These are phyloP conservation scores for Holothuria scabra DNA, from an alignment of 53 echinoderm and acorn worm genomes.

Conservation along the genomic window DNA sequence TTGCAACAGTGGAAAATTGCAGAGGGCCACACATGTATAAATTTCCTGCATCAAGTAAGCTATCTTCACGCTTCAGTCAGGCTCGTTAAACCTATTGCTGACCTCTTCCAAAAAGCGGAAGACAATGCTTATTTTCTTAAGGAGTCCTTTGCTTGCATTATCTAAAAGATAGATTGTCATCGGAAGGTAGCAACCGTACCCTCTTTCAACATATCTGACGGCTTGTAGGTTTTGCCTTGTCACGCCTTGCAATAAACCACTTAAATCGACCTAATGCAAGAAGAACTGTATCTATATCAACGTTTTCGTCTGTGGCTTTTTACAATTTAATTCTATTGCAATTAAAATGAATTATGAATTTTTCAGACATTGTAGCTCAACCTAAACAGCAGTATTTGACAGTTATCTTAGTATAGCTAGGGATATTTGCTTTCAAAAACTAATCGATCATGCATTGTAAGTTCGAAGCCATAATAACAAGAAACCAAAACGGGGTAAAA, in stretches of 20 bases:
- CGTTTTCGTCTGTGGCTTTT: not conserved
- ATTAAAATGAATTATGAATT: conserved; percentile 42
- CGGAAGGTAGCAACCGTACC: not conserved
- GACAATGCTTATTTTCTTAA: conserved; percentile 32
- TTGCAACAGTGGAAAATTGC: too few relatives aligned
- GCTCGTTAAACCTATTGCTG: not conserved
- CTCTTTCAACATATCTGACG: conserved; percentile 2
- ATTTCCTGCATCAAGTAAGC: too few relatives aligned
- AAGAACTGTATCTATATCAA: too few relatives aligned
- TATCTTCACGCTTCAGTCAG: too few relatives aligned
- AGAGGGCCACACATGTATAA: too few relatives aligned
- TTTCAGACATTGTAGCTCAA: conserved; percentile 47
- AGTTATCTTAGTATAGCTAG: too few relatives aligned
- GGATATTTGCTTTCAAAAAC: too few relatives aligned
- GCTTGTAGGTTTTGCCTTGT: conserved; percentile 19
- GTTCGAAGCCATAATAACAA: too few relatives aligned
- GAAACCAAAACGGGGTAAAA: too few relatives aligned
- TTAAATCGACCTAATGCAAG: not conserved
- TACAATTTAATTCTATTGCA: conserved; percentile 29
- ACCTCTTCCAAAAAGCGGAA: conserved; percentile 17
- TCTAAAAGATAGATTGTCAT: conserved; percentile 10
- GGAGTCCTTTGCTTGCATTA: conserved; percentile 13
- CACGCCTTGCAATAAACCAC: conserved; percentile 39
- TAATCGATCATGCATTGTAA: too few relatives aligned
- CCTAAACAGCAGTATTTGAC: too few relatives aligned